Evolutionary conservation across 1,140 invertebrate species (phyloP).

Genomic region (Bursaphelenchus mucronatus): DNA sequence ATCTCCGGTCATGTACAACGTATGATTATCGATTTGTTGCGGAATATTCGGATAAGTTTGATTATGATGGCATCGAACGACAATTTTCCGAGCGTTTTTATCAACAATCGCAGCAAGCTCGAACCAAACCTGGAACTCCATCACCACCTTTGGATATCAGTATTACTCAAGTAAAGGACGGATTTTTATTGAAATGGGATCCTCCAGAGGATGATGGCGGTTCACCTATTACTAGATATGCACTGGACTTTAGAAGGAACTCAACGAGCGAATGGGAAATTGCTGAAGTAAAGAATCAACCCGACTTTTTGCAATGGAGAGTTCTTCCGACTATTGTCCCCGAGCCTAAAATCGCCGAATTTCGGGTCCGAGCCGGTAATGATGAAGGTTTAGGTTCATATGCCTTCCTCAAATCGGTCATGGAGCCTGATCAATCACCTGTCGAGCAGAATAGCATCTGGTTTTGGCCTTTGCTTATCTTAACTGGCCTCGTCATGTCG

Average conservation of each 20-base stretch:
- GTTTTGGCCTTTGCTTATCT: conserved; percentile 6
- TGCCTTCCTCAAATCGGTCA: conserved; percentile 31
- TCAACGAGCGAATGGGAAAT: conserved; percentile 58
- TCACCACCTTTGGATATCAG: conserved; percentile 48
- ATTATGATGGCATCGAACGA: conserved; percentile 35
- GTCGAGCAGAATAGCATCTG: conserved; percentile 6
- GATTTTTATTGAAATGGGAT: conserved; percentile 56
- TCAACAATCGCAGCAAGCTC: conserved; percentile 51
- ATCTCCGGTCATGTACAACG: conserved; percentile 50
- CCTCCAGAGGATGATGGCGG: conserved; percentile 53
- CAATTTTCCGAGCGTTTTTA: conserved; percentile 47
- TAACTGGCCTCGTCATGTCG: conserved; percentile 14
- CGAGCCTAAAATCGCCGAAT: conserved; percentile 39
- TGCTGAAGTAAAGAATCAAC: conserved; percentile 47
- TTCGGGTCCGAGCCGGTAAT: conserved; percentile 57
- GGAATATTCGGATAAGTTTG: conserved; percentile 40
- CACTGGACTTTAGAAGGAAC: conserved; percentile 55
- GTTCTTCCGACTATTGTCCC: conserved; percentile 19
- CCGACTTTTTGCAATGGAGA: conserved; percentile 6
- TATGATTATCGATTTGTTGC: conserved; percentile 59
- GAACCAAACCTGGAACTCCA: conserved; percentile 58
- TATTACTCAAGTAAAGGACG: conserved; percentile 43
- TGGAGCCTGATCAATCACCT: conserved; percentile 4
- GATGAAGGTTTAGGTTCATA: conserved; percentile 57
- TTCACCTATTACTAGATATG: conserved; percentile 50